Percentiles rank a stretch among this genome's conserved stretches.
phyloP scores from a whole-genome alignment of 2,888 invertebrate genomes.

The Lycocerus yunnanus region DNA sequence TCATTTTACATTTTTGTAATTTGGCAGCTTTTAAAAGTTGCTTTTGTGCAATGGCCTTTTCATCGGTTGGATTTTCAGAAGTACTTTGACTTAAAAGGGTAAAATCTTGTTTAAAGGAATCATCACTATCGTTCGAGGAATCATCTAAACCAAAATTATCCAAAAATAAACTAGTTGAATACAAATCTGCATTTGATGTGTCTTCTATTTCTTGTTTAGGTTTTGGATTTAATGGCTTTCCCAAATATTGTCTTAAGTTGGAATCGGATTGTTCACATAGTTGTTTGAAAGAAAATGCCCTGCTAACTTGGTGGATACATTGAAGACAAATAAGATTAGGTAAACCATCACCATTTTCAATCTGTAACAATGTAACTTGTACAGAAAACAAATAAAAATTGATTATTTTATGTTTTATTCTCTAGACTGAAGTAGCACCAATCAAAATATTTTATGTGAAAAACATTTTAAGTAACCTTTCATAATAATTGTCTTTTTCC shows the following conservation, averaged over 20 bases:
- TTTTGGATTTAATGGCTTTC: slow-evolving; percentile 47
- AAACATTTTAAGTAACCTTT: too few relatives aligned
- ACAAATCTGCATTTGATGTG: slow-evolving; percentile 39
- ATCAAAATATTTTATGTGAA: too few relatives aligned
- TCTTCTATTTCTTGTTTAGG: slow-evolving; percentile 44
- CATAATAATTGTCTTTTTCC: too few relatives aligned
- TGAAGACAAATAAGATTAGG: slow-evolving; percentile 56
- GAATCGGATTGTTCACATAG: slow-evolving; percentile 57
- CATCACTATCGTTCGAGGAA: slow-evolving; percentile 50
- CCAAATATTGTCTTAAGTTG: slow-evolving; percentile 54
- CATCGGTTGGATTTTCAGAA: slow-evolving; percentile 46
- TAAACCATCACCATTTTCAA: slow-evolving; percentile 56
- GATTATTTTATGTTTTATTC: too few relatives aligned
- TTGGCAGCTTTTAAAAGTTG: slow-evolving; percentile 53
- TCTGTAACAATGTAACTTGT: slow-evolving; percentile 45
- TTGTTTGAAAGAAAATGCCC: slow-evolving; percentile 57
- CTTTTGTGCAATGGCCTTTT: slow-evolving; percentile 54
- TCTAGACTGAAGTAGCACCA: too few relatives aligned
- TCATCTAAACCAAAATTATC: slow-evolving; percentile 51
- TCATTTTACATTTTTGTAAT: slow-evolving; percentile 47
- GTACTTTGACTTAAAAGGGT: slow-evolving; percentile 40
- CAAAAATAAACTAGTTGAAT: slow-evolving; percentile 40
- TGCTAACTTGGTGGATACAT: slow-evolving; percentile 56
- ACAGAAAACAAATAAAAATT: too few relatives aligned
- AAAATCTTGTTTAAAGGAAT: slow-evolving; percentile 49